Base-by-base conservation (phyloP, 2,113 vertebrate genomes). In the Beaufortia kweichowensis region DNA sequence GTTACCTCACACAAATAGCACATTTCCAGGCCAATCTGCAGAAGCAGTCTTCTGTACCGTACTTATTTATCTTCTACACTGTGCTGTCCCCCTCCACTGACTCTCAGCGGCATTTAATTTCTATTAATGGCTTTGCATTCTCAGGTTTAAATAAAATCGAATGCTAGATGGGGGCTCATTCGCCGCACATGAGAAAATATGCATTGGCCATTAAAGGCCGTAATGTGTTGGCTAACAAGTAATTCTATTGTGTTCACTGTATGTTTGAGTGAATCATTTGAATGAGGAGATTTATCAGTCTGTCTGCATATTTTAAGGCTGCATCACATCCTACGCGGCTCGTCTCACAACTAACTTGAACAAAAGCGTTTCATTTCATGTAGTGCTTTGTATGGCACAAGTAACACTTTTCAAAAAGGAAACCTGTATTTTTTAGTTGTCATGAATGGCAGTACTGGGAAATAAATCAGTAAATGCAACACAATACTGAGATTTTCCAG, bases 71-170 rank as follows among this genome's bases (percentile, higher is more conserved):
- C 90, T 91, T 90, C 88, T 88, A 86, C 88, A 64, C 68, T 12
- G 26, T 74, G 85, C 88, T 85, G 82, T 90, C 87, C 89, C 86
- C 84, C 89, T 89, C 81, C 88, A 88, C 85, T 88, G 85, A 85
- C 86, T 89, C 85, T 89, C 63, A 70, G 87, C 81, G 85, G 84
- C 88, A 87, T 85, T 91, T 92, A 90, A 92, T 92, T 90, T 92
- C 90, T 91, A 92, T 92, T 92, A 92, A 92, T 92, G 89, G 85
- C 89, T 87, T 82, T 86, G 86, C 88, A 88, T 91, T 83, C 88
- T 86, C 86, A 80, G 80, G 80, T 87, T 86, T 53, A 53, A 88
- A 87, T 88, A 86, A 85, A 88, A 89, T 89, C 81, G 76, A 77
- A 66, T 26, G 85, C 72, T 82, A 75, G 84, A 85, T 66, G 53